Conservation (phyloP, 1,140 invertebrate species). For the Heliothis virescens region DNA sequence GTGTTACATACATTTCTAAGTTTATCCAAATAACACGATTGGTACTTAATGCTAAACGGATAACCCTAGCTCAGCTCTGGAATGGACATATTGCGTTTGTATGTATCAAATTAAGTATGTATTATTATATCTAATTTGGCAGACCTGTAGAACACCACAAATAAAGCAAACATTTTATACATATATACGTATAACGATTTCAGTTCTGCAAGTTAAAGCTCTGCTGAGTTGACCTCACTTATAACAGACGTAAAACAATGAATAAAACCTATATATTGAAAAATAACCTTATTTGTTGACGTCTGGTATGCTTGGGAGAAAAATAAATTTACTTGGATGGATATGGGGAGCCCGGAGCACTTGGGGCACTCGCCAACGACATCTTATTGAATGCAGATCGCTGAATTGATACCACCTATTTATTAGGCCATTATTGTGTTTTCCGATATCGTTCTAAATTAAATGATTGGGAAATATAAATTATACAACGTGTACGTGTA, state of each 20-base stretch:
- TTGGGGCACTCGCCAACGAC: constrained; percentile 67
- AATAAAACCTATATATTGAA: constrained; percentile 77
- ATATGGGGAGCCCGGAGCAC: constrained; percentile 72
- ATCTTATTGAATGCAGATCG: constrained; percentile 75
- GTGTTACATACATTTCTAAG: too few species aligned
- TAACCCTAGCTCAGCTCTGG: neutral
- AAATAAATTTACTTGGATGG: constrained; percentile 81
- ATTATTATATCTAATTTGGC: too few species aligned
- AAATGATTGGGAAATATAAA: too few species aligned
- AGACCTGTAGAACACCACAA: neutral
- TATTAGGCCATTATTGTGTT: constrained; percentile 49
- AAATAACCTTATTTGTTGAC: constrained; percentile 85
- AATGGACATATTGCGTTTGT: too few species aligned
- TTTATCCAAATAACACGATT: neutral
- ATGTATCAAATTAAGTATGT: too few species aligned
- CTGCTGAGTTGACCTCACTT: constrained; percentile 60
- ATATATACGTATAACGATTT: neutral
- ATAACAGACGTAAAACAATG: constrained; percentile 53
- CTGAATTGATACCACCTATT: constrained; percentile 53
- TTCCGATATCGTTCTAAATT: neutral
- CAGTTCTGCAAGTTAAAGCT: constrained; percentile 49
- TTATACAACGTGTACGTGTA: too few species aligned
- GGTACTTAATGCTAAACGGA: neutral
- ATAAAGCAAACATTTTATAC: constrained; percentile 11
- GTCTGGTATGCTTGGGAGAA: constrained; percentile 77